Base-by-base conservation (phyloP, 2,113 vertebrate species). In the Dipodomys merriami region DNA sequence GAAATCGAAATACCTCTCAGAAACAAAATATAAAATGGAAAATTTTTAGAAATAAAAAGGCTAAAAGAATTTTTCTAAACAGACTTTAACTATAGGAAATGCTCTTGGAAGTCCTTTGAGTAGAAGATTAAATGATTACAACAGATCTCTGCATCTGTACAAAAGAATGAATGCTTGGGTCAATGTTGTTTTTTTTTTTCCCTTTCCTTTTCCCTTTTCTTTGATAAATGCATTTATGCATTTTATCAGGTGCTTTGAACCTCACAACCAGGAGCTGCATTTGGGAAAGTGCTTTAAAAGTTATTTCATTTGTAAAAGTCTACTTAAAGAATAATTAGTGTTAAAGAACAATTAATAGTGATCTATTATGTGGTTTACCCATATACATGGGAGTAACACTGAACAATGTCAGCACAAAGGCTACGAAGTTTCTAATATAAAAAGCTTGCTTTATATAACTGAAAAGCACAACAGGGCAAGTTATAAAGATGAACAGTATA, bases 41-140 rank as follows among this genome's bases (percentile, higher is more conserved):
- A 87, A 2, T 65, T 10, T 57, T 83, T 23, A 49, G 49, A 85
- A 62, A 79, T 22, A 86, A 22, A 64, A 46, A 57, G 72, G 22
- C 67, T 88, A 22, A 87, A 88, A 71, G 29, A 44, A 83, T 73
- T 78, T 20, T 64, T 91, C 79, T 90, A 20, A 91, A 23, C 18
- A 74, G 18, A 15, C 29, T 33, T 30, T 27, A 83, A 57, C 4
- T 23, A 25, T 1, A 67, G 67, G 39, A 76, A 77, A 22, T 44
- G 12, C 60, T 53, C 67, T 23, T 33, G 6, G 29, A 68, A 74
- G 35, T 30, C 30, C 82, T 92, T 81, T n/a, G 23, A 23, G 25
- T 23, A 49, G 73, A 57, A 35, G 33, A 44, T 57, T 65, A 79
- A 30, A 30, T 23, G 44, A 15, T 57, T 46, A 57, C 7, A 11